Percentiles rank a stretch among this genome's conserved stretches.
phyloP scores from a whole-genome alignment of 2,888 invertebrate species.

The Tribolium freemani region DNA sequence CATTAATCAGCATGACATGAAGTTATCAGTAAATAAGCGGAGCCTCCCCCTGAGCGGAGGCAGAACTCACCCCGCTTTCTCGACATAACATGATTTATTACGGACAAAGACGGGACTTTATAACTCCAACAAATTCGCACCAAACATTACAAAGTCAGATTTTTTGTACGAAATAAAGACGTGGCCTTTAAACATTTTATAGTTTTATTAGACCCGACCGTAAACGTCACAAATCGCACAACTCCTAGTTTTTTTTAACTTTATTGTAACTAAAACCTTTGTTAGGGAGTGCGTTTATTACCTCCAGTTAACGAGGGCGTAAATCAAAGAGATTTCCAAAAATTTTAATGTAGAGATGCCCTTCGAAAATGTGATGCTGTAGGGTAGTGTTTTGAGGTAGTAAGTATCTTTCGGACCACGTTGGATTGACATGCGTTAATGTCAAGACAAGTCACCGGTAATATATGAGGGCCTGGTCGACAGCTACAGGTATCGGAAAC shows the following conservation, averaged over 20 bases:
- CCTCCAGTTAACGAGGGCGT: conserved; percentile 32
- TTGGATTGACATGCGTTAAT: conserved; percentile 61
- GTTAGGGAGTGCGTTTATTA: conserved; percentile 49
- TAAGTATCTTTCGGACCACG: conserved; percentile 45
- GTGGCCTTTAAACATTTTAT: conserved; percentile 13
- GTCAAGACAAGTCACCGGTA: conserved; percentile 60
- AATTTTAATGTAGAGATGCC: neutral
- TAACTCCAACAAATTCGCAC: conserved; percentile 27
- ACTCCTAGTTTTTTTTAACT: conserved; percentile 47
- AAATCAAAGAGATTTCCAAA: conserved; percentile 35
- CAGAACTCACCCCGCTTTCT: conserved; percentile 49
- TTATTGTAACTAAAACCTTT: conserved; percentile 48
- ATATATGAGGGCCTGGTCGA: conserved; percentile 61
- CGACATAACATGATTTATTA: conserved; percentile 61
- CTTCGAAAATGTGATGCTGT: conserved; percentile 1
- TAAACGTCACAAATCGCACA: conserved; percentile 48
- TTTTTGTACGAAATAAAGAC: conserved; percentile 17
- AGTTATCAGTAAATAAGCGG: conserved; percentile 68
- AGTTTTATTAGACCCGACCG: conserved; percentile 14
- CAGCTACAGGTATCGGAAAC: conserved; percentile 63
- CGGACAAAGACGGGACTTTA: conserved; percentile 35
- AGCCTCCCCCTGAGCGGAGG: conserved; percentile 58
- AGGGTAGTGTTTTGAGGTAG: conserved; percentile 8
- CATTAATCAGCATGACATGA: conserved; percentile 67
- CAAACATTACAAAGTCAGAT: neutral